Conservation (phyloP, 2,113 vertebrate species). For the Hippoglossus stenolepis region DNA sequence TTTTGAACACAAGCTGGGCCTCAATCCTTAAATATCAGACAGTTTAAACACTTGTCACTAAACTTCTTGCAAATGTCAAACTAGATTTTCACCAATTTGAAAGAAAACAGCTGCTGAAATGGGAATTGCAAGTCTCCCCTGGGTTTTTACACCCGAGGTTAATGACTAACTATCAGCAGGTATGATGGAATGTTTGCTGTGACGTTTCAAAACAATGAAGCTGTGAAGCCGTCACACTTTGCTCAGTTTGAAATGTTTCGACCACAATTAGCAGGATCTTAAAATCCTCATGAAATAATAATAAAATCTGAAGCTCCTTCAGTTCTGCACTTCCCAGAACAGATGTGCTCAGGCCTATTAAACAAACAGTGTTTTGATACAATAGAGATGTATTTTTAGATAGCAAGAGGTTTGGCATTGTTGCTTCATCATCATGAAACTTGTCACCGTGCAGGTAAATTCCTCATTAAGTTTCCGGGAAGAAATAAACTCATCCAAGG, state of each 20-base stretch:
- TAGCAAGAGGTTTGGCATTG: neutral
- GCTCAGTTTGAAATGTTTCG: neutral
- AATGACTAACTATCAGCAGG: conserved; percentile 28
- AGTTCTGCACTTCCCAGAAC: neutral
- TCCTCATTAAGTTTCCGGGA: neutral
- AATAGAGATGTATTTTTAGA: conserved; percentile 2
- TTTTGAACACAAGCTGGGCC: neutral
- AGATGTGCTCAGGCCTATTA: conserved; percentile 21
- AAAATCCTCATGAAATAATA: neutral
- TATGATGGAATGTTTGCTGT: conserved; percentile 29
- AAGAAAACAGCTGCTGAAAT: neutral
- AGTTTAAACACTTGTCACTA: too few relatives aligned
- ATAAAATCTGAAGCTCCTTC: neutral
- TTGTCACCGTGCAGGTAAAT: neutral
- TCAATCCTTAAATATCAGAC: neutral
- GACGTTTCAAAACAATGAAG: conserved; percentile 27
- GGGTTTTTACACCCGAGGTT: neutral
- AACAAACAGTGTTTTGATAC: conserved; percentile 29
- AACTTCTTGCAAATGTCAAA: neutral
- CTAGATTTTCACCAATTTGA: neutral
- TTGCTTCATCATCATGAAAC: conserved; percentile 26
- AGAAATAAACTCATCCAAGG: neutral
- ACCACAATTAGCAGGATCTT: neutral
- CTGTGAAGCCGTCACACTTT: neutral
- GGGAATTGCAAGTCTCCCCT: neutral